Conservation (phyloP, 30 jellyfish, hydroid and myxozoan species). For the Haliclystus octoradiatus region DNA sequence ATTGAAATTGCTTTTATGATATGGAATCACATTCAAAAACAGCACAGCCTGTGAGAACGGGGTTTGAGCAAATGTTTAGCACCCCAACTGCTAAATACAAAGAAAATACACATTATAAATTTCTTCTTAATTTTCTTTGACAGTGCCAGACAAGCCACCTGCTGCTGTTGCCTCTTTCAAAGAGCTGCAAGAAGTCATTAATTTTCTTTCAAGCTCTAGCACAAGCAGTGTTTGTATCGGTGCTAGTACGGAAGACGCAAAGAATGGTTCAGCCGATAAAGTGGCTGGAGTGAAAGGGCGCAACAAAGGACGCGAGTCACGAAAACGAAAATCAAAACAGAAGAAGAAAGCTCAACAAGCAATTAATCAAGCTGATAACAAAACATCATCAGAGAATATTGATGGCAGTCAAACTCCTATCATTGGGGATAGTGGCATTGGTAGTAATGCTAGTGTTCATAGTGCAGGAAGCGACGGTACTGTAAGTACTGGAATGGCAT, state of each 20-base stretch:
- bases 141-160: neutral
- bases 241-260: slow-evolving; percentile 16
- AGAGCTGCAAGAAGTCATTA: slow-evolving; percentile 94
- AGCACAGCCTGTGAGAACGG: no score
- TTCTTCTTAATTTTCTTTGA: no score
- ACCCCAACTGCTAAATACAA: no score
- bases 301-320: neutral
- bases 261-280: neutral
- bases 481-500: neutral
- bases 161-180: slow-evolving; percentile 90
- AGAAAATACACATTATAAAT: no score
- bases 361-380: slow-evolving; percentile 19
- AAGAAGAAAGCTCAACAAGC: slow-evolving; percentile 4
- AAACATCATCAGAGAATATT: slow-evolving; percentile 18
- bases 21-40: no score
- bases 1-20: no score
- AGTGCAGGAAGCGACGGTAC: slow-evolving; percentile 12
- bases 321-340: neutral
- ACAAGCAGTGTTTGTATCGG: slow-evolving; percentile 75
- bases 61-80: no score
- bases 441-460: slow-evolving; percentile 53
- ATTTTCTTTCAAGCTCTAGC: slow-evolving; percentile 87
- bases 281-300: slow-evolving; percentile 16
- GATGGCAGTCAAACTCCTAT: neutral
- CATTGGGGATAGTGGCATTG: slow-evolving; percentile 56